Base-by-base conservation (phyloP, 1,140 invertebrate species). In the Nylanderia fulva region DNA sequence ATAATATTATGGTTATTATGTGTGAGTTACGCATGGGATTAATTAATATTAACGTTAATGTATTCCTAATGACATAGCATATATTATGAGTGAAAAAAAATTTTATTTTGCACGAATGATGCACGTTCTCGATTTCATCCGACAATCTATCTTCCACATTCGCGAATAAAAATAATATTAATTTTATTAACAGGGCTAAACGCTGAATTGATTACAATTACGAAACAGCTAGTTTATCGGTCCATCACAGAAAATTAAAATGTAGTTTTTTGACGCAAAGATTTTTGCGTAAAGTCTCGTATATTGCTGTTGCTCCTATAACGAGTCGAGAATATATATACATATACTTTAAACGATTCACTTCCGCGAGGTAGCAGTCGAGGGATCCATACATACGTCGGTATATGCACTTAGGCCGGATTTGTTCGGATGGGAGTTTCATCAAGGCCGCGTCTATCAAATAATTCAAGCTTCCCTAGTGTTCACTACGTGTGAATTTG, bases 271-370 rank as follows among this genome's bases (percentile, higher is more conserved):
- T 13, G 36, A 8, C 6, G 27, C 13, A 29, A 42, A 66, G 15
- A 39, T 68, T 68, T 29, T 79, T 48, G 24, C 63, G 76, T 18
- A 39, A 45, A 27, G 9, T 9, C 8, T 66, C 24, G 13, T 13
- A 52, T n/a, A 58, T 45, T 77, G 58, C 33, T n/a, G 60, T 33
- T 42, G 72, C 52, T 48, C 15, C 24, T 54, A 21, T 71, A 58
- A 63, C 88, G 69, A 45, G 58, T 90, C 66, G 64, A 85, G 89
- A 83, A 88, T 88, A 69, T n/a, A n/a, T n/a, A n/a, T n/a, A n/a
- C n/a, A n/a, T n/a, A n/a, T 79, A 83, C 60, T 90, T 85, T 66
- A 90, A 91, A 91, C 82, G 86, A 91, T 91, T 90, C 82, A 89
- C 89, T 91, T 91, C 90, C 90, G 87, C 42, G 75, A 87, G 85